Conservation (phyloP, 2,888 invertebrate species). For the Coleophora deauratella region DNA sequence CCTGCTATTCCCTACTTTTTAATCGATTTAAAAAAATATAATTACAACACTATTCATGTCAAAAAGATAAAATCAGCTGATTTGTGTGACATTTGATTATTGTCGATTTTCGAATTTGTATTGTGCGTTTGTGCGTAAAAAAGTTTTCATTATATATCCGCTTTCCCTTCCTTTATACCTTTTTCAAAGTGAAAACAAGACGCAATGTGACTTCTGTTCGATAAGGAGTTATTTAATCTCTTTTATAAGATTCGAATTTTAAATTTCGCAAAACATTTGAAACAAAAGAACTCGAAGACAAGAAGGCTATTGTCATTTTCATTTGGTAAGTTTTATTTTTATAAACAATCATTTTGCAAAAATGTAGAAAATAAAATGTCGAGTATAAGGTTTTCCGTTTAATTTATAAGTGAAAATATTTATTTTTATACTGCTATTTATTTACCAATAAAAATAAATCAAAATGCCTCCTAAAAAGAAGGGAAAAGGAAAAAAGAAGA, state of each 20-base stretch:
- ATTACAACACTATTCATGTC: too few relatives aligned
- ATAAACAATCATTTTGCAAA: conserved; percentile 19
- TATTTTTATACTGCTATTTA: conserved; percentile 12
- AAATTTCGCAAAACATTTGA: conserved; percentile 15
- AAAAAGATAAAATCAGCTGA: too few relatives aligned
- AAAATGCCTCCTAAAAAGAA: conserved; percentile 53
- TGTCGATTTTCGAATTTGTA: too few relatives aligned
- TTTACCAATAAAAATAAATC: conserved; percentile 13
- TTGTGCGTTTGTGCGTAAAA: too few relatives aligned
- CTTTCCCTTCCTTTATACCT: too few relatives aligned
- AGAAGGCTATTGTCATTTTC: conserved; percentile 7
- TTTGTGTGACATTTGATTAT: too few relatives aligned
- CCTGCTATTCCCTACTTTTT: too few relatives aligned
- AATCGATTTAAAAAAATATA: too few relatives aligned
- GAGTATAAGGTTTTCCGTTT: conserved; percentile 37
- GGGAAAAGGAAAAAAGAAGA: conserved; percentile 33
- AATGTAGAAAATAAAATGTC: conserved; percentile 29
- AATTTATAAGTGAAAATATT: conserved; percentile 24
- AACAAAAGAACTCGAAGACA: conserved; percentile 22
- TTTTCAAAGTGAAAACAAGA: too few relatives aligned
- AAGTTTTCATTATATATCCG: too few relatives aligned
- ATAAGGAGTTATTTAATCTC: too few relatives aligned
- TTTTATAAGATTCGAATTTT: conserved; percentile 6
- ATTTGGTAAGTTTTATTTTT: conserved; percentile 37
- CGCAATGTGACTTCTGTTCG: too few relatives aligned